These are phyloP conservation scores for Chaenogobius annularis DNA, from an alignment of 2,113 vertebrate genomes.

Conservation along the genomic window DNA sequence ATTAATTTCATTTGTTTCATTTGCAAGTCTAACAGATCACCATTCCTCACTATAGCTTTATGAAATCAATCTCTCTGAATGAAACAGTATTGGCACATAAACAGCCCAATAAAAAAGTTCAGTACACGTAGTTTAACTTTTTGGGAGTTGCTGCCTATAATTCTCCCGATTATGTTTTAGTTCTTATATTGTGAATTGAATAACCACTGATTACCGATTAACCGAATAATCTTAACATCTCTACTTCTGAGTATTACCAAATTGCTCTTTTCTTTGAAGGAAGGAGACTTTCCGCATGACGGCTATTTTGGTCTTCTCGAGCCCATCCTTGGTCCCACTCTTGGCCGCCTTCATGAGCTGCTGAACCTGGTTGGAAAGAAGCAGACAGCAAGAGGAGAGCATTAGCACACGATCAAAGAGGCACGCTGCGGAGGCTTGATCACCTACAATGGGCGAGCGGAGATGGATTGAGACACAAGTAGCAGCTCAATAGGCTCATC, in stretches of 20 bases:
- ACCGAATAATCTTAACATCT: no score
- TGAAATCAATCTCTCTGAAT: no score
- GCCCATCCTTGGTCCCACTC: slow-evolving; percentile 91
- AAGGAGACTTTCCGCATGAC: slow-evolving; percentile 92
- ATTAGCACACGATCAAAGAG: slow-evolving; percentile 38
- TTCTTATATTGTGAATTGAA: no score
- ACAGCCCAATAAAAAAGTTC: no score
- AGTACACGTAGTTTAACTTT: no score
- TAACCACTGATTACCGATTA: no score
- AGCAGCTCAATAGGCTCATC: slow-evolving; percentile 49
- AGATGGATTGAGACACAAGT: slow-evolving; percentile 51
- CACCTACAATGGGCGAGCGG: slow-evolving; percentile 46
- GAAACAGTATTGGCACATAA: no score
- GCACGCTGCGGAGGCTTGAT: slow-evolving; percentile 37
- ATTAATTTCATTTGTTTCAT: no score
- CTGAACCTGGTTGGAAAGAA: slow-evolving; percentile 81
- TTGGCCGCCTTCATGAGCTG: slow-evolving; percentile 94
- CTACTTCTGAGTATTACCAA: slow-evolving; percentile 72
- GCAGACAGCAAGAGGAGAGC: slow-evolving; percentile 26
- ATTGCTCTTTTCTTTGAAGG: slow-evolving; percentile 85
- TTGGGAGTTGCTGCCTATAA: no score
- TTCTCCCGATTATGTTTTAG: no score
- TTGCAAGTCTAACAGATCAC: no score
- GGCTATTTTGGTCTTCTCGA: slow-evolving; percentile 92
- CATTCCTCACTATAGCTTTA: no score